Base-by-base conservation (phyloP, 2,113 vertebrate genomes). In the Toxostoma redivivum region DNA sequence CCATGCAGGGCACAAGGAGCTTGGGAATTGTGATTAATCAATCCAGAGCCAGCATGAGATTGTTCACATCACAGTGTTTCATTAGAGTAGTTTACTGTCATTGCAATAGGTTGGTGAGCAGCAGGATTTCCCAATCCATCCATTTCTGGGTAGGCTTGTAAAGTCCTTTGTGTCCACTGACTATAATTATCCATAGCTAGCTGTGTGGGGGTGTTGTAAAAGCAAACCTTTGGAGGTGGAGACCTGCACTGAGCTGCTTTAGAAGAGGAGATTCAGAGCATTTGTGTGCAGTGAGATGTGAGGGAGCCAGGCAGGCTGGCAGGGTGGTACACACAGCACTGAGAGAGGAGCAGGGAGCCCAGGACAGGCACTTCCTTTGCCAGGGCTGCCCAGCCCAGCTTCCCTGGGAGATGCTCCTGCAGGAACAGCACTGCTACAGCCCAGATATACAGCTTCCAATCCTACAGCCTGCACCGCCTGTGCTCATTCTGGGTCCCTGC, bases 401-500 rank as follows among this genome's bases (percentile, higher is more conserved):
- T 53, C 3, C 1, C 31, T 7, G n/a, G 70, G 33, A 88, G 40
- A 4, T 54, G 51, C 14, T 79, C 25, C 54, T 15, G 30, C 70
- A 85, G 38, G 40, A 24, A 3, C 28, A 25, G 53, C 48, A 56
- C 33, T 2, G 48, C 48, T 35, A 8, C 22, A 33, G 5, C 23
- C 57, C 2, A 0, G 45, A 12, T n/a, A 0, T 8, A 2, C 0
- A 1, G 58, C 44, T 71, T 28, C 45, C 47, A 71, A 1, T 31
- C 31, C 79, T 24, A 4, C 0, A 42, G 48, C 51, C 57, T 42
- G 51, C 65, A 42, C 66, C 79, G 5, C 35, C 69, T 9, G 27
- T 38, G 56, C 28, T 77, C 14, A 0, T 33, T 12, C 51, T 4
- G n/a, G 42, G 28, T 31, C 57, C 48, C 81, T 54, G 61, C 38